These are phyloP conservation scores for Panzeria rudis DNA, from an alignment of 2,888 invertebrate genomes.

Conservation along the genomic window DNA sequence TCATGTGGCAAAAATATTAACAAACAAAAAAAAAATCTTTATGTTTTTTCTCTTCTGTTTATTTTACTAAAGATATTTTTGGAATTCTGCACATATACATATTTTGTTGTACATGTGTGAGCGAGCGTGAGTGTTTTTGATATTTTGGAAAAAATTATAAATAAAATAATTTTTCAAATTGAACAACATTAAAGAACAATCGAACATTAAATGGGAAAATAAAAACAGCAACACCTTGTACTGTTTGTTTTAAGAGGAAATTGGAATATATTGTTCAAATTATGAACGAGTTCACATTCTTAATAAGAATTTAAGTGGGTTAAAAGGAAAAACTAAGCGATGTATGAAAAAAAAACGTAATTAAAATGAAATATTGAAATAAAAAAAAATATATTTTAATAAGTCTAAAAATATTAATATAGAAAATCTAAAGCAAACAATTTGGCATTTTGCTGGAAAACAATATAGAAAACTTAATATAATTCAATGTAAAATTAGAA, in stretches of 20 bases:
- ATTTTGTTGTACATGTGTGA: neutral
- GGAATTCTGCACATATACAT: neutral
- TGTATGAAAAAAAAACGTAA: neutral
- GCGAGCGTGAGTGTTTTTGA: neutral
- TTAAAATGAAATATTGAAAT: neutral
- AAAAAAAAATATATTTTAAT: neutral
- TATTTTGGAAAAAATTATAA: neutral
- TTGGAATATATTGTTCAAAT: neutral
- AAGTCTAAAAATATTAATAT: neutral
- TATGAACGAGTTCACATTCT: neutral
- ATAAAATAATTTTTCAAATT: neutral
- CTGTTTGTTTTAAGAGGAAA: neutral
- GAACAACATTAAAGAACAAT: too few relatives aligned
- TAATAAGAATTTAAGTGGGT: neutral
- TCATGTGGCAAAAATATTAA: conserved; percentile 13
- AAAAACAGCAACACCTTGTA: neutral
- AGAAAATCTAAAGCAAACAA: neutral
- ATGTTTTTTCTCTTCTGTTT: neutral
- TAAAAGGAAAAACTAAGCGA: neutral
- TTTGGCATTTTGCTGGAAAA: too few relatives aligned
- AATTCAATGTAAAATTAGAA: too few relatives aligned
- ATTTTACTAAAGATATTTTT: conserved; percentile 16
- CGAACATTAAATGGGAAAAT: too few relatives aligned
- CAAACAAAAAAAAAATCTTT: neutral
- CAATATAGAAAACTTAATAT: too few relatives aligned